Evolutionary conservation across 2,113 vertebrate species (phyloP).

Genomic region (Pluvianellus socialis): DNA sequence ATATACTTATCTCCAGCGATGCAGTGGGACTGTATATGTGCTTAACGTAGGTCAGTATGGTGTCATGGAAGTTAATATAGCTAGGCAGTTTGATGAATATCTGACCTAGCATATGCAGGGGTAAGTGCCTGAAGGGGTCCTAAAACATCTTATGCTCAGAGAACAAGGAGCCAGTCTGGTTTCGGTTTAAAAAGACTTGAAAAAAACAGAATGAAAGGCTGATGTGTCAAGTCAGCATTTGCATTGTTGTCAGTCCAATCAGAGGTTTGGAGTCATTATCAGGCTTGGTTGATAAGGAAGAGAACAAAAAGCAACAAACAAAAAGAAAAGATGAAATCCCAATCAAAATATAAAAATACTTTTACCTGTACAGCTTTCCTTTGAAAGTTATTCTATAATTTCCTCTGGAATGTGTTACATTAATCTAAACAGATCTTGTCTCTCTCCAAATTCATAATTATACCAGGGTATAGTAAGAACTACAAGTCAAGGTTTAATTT

Average conservation of each 20-base stretch:
- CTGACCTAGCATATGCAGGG: background rate
- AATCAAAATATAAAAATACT: background rate
- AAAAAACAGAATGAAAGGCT: background rate
- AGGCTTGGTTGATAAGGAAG: background rate
- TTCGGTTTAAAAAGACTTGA: background rate
- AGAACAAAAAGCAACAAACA: background rate
- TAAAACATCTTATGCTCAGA: background rate
- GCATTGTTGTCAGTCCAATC: background rate
- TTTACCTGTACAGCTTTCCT: background rate
- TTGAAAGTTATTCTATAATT: background rate
- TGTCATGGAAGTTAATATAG: background rate
- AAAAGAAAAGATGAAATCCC: background rate
- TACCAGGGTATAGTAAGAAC: background rate
- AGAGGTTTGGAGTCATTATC: background rate
- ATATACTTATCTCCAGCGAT: background rate
- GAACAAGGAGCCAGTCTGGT: background rate
- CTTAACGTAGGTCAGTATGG: background rate
- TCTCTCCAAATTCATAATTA: background rate
- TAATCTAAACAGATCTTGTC: background rate
- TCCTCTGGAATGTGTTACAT: background rate
- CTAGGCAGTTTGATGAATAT: background rate
- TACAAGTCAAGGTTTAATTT: background rate
- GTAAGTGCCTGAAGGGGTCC: background rate
- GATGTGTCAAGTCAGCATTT: background rate
- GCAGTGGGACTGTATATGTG: background rate